phyloP scores from a whole-genome alignment of 2,113 vertebrate genomes.

The Isichthys henryi region DNA sequence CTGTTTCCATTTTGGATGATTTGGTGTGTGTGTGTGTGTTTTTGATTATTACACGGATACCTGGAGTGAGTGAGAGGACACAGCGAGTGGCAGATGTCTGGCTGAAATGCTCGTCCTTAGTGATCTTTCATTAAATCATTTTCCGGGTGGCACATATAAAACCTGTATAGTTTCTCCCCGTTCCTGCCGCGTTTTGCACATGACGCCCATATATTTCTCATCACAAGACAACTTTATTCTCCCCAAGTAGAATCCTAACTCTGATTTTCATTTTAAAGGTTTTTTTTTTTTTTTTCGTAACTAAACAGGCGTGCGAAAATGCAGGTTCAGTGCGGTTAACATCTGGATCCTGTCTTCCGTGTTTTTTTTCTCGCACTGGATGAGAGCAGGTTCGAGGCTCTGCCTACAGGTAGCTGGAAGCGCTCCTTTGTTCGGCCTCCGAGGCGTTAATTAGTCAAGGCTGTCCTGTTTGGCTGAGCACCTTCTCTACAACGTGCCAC shows the following conservation, averaged over 20 bases:
- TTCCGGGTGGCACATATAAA: background rate
- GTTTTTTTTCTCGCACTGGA: background rate
- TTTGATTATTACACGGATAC: background rate
- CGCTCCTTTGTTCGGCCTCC: background rate
- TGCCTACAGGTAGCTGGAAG: background rate
- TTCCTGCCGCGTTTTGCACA: background rate
- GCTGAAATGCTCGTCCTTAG: background rate
- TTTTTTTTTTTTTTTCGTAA: background rate
- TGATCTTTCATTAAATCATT: background rate
- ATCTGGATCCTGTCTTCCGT: background rate
- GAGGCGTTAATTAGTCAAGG: background rate
- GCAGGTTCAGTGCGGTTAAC: background rate
- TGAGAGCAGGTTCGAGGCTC: background rate
- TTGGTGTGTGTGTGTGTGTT: background rate
- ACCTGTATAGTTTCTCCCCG: background rate
- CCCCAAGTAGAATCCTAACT: background rate
- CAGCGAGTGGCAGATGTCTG: background rate
- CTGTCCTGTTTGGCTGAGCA: background rate
- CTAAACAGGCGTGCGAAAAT: background rate
- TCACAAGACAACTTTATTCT: background rate
- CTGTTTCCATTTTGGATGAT: slow-evolving; percentile 8
- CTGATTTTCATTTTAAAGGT: background rate
- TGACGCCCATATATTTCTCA: background rate
- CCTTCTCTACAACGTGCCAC: background rate
- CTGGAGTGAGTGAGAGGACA: background rate